Evolutionary conservation across 2,113 vertebrate species (phyloP).

Genomic region (Phasianus colchicus): DNA sequence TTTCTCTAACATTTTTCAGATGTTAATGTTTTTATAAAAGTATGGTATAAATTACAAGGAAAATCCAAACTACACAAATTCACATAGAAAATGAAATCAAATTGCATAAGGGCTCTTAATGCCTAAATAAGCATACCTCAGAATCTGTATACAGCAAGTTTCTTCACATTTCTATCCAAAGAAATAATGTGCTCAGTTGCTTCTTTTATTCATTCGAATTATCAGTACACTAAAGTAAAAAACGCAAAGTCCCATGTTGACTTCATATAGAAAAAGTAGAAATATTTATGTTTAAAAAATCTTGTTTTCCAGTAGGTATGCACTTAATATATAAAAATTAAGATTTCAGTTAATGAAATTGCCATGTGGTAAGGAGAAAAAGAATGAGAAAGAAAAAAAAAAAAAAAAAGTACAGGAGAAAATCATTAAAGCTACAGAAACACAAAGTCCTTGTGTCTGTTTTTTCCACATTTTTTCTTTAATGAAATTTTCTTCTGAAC

Average conservation of each 20-base stretch:
- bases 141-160: slow-evolving; percentile 33
- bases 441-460: neutral
- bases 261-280: neutral
- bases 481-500: slow-evolving; percentile 9
- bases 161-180: slow-evolving; percentile 23
- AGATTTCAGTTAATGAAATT: neutral
- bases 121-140: slow-evolving; percentile 41
- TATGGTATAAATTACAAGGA: slow-evolving; percentile 37
- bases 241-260: neutral
- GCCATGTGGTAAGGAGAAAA: neutral
- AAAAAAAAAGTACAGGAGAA: neutral
- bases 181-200: neutral
- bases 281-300: neutral
- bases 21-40: neutral
- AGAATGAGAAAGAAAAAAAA: neutral
- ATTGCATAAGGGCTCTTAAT: slow-evolving; percentile 62
- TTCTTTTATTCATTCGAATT: slow-evolving; percentile 50
- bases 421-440: neutral
- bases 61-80: slow-evolving; percentile 51
- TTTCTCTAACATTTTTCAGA: slow-evolving; percentile 40
- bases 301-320: neutral
- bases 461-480: neutral
- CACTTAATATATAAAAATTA: neutral
- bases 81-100: slow-evolving; percentile 46
- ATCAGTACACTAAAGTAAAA: slow-evolving; percentile 31